These are phyloP conservation scores for Eupithecia insigniata DNA, from an alignment of 2,888 invertebrate genomes.

Conservation along the genomic window DNA sequence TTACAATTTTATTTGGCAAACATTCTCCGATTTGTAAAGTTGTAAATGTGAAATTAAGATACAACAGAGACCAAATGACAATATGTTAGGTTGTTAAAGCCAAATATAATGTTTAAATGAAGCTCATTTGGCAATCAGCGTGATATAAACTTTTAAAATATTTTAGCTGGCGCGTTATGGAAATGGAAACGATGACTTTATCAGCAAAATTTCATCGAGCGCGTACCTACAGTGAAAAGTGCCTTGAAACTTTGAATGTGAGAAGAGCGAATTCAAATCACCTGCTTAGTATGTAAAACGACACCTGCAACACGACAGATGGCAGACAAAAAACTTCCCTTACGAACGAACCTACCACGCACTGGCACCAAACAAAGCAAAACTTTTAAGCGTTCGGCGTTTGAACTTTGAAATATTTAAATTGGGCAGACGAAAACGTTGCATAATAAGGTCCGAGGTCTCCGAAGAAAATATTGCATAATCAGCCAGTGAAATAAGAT, in stretches of 20 bases:
- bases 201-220: conserved; percentile 23
- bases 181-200: conserved; percentile 35
- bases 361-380: conserved; percentile 39
- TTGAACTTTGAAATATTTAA: conserved; percentile 28
- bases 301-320: conserved; percentile 80
- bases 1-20: background rate
- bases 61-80: background rate
- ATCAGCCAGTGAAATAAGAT: conserved; percentile 55
- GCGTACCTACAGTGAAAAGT: conserved; percentile 42
- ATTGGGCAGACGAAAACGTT: conserved; percentile 24
- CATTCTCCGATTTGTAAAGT: background rate
- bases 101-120: conserved; percentile 8
- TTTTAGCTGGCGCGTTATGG: conserved; percentile 15
- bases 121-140: conserved; percentile 12
- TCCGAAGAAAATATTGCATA: conserved; percentile 57
- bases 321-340: conserved; percentile 66
- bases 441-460: conserved; percentile 31
- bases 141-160: background rate
- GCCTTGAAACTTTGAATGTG: conserved; percentile 45
- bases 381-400: conserved; percentile 20
- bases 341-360: conserved; percentile 51
- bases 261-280: conserved; percentile 74
- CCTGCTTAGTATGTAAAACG: conserved; percentile 78
- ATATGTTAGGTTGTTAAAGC: background rate
- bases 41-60: conserved; percentile 3